phyloP scores from a whole-genome alignment of 2,888 invertebrate genomes.

The Melanargia galathea region DNA sequence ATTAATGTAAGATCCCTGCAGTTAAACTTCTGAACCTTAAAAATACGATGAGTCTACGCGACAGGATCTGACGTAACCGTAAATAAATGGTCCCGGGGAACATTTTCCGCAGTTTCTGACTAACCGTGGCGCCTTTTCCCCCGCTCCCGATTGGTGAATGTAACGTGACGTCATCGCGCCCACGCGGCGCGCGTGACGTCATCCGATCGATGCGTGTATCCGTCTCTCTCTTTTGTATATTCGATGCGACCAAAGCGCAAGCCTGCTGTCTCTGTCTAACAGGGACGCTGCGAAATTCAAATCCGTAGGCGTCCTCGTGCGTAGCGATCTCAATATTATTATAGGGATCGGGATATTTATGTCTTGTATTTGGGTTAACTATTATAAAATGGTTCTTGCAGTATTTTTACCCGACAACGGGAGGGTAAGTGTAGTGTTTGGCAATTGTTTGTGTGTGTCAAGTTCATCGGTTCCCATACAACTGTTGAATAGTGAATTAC shows the following conservation, averaged over 20 bases:
- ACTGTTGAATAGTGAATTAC: too few species aligned
- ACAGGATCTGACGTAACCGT: conserved; percentile 43
- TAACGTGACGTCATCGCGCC: conserved; percentile 78
- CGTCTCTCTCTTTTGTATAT: conserved; percentile 50
- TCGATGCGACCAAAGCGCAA: conserved; percentile 23
- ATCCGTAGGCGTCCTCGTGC: conserved; percentile 75
- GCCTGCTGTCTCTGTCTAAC: conserved; percentile 53
- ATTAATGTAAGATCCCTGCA: not conserved
- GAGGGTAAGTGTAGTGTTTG: not conserved
- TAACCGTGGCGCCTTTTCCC: conserved; percentile 72
- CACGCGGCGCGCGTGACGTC: conserved; percentile 78
- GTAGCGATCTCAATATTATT: conserved; percentile 61
- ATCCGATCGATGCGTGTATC: conserved; percentile 69
- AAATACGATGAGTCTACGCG: conserved; percentile 32
- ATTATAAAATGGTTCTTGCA: conserved; percentile 27
- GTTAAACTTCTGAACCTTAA: conserved; percentile 5
- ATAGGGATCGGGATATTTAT: conserved; percentile 37
- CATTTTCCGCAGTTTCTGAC: conserved; percentile 56
- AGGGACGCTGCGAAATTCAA: conserved; percentile 72
- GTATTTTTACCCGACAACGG: not conserved
- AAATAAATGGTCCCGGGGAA: conserved; percentile 40
- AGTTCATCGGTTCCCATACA: too few species aligned
- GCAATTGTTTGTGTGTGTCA: too few species aligned
- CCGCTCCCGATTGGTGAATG: conserved; percentile 61
- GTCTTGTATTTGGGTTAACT: conserved; percentile 26